phyloP scores from a whole-genome alignment of 2,797 vertebrate genomes.

The Paramormyrops hopkinsi region DNA sequence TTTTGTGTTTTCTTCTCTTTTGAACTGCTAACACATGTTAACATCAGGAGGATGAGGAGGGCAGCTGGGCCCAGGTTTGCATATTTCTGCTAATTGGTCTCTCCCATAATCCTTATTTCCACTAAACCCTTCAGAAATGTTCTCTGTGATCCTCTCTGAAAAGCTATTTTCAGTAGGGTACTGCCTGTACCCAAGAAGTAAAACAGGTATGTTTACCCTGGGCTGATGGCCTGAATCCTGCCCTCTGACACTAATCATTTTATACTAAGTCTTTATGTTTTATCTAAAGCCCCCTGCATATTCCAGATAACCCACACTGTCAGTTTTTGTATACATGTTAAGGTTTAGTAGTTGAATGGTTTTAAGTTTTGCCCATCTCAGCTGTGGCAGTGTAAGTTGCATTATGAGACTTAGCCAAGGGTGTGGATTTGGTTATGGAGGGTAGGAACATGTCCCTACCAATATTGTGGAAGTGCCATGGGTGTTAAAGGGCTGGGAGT shows the following conservation, averaged over 20 bases:
- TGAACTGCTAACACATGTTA: conserved; percentile 82
- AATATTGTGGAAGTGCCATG: background rate
- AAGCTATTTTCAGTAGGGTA: background rate
- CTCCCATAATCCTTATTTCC: background rate
- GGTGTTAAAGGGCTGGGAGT: background rate
- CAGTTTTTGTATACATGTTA: background rate
- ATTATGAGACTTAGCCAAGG: background rate
- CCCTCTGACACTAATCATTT: background rate
- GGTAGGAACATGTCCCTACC: background rate
- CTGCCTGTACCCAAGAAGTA: background rate
- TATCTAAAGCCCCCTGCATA: background rate
- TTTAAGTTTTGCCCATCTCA: background rate
- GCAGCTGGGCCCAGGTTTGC: conserved; percentile 99
- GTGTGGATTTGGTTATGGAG: background rate
- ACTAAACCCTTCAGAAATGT: background rate
- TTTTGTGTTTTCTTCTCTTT: conserved; percentile 58
- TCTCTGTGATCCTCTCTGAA: background rate
- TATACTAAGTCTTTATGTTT: background rate
- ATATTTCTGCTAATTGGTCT: conserved; percentile 46
- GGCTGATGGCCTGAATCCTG: background rate
- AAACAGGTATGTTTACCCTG: background rate
- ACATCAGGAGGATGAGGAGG: conserved; percentile 97
- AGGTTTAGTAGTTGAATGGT: background rate
- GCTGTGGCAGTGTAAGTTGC: background rate
- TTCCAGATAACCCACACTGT: background rate